Evolutionary conservation across 2,797 vertebrate genomes (phyloP).

Genomic region (Perodicticus potto): DNA sequence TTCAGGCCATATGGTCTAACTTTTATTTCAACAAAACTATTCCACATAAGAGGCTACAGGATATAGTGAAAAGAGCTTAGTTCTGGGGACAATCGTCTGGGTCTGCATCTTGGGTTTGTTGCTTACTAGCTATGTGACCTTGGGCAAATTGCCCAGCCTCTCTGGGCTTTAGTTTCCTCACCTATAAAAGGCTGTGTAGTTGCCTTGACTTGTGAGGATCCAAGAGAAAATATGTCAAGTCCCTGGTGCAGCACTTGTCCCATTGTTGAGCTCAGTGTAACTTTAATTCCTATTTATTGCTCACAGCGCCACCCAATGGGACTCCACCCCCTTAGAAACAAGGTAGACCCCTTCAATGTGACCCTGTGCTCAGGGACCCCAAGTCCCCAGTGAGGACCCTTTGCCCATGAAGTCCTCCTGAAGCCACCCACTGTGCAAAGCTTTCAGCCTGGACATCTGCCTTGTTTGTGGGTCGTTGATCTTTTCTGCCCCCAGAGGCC

Average conservation of each 20-base stretch:
- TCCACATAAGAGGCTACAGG: not conserved
- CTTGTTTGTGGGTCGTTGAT: not conserved
- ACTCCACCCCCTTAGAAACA: not conserved
- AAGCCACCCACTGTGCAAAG: not conserved
- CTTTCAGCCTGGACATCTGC: not conserved
- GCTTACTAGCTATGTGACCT: not conserved
- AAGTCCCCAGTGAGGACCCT: not conserved
- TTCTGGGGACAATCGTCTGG: not conserved
- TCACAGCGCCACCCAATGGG: not conserved
- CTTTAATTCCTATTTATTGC: not conserved
- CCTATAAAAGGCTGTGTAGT: not conserved
- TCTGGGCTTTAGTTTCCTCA: conserved; percentile 40
- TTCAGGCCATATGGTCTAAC: conserved; percentile 43
- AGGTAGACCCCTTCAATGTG: not conserved
- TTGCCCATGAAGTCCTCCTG: not conserved
- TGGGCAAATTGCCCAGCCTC: not conserved
- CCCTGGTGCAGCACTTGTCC: not conserved
- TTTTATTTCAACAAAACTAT: conserved; percentile 32
- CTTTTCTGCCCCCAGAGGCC: not conserved
- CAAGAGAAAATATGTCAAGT: not conserved
- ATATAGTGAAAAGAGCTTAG: not conserved
- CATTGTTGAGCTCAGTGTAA: not conserved
- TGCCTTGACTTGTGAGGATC: not conserved
- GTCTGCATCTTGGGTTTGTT: not conserved
- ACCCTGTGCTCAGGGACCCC: not conserved